phyloP scores from a whole-genome alignment of 53 echinoderm and acorn worm genomes.

The Crossaster papposus region DNA sequence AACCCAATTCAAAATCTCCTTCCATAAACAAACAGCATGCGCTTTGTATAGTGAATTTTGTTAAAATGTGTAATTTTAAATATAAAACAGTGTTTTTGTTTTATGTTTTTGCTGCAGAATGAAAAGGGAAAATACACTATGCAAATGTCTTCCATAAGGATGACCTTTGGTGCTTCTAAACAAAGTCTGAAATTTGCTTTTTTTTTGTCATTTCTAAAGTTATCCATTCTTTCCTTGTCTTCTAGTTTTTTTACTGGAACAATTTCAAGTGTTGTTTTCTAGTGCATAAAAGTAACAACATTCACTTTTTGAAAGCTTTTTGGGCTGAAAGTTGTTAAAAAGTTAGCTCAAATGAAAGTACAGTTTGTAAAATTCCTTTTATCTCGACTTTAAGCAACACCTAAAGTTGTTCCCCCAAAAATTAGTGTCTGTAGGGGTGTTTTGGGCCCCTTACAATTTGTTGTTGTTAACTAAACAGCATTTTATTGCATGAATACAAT shows the following conservation, averaged over 20 bases:
- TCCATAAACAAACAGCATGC: slow-evolving; percentile 17
- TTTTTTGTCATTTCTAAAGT: slow-evolving; percentile 29
- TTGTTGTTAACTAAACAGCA: neutral
- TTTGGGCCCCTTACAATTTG: neutral
- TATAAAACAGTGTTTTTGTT: neutral
- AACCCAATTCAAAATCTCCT: neutral
- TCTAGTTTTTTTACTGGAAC: neutral
- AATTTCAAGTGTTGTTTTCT: neutral
- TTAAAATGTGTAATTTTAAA: slow-evolving; percentile 44
- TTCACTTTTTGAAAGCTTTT: neutral
- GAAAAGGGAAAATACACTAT: slow-evolving; percentile 49
- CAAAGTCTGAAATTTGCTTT: slow-evolving; percentile 44
- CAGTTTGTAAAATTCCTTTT: too few relatives aligned
- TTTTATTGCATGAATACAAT: slow-evolving; percentile 56
- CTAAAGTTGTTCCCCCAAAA: neutral
- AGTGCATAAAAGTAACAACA: neutral
- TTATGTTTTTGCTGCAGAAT: slow-evolving; percentile 52
- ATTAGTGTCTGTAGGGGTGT: slow-evolving; percentile 1
- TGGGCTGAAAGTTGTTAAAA: neutral
- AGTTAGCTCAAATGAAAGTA: too few relatives aligned
- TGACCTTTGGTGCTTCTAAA: slow-evolving; percentile 60
- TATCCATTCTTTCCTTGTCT: slow-evolving; percentile 11
- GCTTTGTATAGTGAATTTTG: slow-evolving; percentile 15
- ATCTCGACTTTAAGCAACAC: neutral
- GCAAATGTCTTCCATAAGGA: slow-evolving; percentile 54